phyloP scores from a whole-genome alignment of 2,797 vertebrate genomes.

The Oreonectes daqikongensis region DNA sequence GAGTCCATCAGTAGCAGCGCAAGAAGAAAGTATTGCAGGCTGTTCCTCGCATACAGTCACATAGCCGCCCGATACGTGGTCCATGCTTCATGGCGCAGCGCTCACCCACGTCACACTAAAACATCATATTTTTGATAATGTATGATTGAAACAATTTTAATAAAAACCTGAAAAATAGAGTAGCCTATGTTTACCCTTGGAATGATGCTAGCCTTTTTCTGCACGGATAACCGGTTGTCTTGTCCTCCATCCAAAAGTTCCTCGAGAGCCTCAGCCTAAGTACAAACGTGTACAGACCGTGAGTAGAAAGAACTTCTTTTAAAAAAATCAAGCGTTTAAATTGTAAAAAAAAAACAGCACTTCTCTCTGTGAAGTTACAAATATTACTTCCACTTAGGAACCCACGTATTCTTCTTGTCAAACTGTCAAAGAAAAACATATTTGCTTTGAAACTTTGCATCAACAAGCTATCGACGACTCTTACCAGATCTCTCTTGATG shows the following conservation, averaged over 20 bases:
- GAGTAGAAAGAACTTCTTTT: not conserved
- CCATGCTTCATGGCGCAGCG: slow-evolving; percentile 83
- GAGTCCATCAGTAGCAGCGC: slow-evolving; percentile 78
- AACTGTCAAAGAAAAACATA: too few species aligned
- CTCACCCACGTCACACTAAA: slow-evolving; percentile 80
- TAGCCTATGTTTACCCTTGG: slow-evolving; percentile 71
- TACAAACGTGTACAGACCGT: not conserved
- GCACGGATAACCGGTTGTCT: slow-evolving; percentile 67
- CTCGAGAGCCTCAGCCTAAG: slow-evolving; percentile 73
- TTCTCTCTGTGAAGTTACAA: too few species aligned
- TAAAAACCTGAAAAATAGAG: not conserved
- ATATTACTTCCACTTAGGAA: too few species aligned
- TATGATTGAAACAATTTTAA: not conserved
- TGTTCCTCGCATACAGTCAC: slow-evolving; percentile 81
- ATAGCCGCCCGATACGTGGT: slow-evolving; percentile 81
- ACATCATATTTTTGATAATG: not conserved
- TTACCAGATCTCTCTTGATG: slow-evolving; percentile 63
- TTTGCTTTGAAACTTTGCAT: too few species aligned
- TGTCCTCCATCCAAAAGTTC: slow-evolving; percentile 67
- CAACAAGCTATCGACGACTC: slow-evolving; percentile 4
- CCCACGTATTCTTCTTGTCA: too few species aligned
- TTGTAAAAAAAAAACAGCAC: too few species aligned
- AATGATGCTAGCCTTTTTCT: slow-evolving; percentile 80
- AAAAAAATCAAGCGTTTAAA: too few species aligned
- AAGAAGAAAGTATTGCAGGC: slow-evolving; percentile 84